Evolutionary conservation across 35 echinoderm and acorn worm species (phyloP).

Genomic region (Strongylocentrotus purpuratus): DNA sequence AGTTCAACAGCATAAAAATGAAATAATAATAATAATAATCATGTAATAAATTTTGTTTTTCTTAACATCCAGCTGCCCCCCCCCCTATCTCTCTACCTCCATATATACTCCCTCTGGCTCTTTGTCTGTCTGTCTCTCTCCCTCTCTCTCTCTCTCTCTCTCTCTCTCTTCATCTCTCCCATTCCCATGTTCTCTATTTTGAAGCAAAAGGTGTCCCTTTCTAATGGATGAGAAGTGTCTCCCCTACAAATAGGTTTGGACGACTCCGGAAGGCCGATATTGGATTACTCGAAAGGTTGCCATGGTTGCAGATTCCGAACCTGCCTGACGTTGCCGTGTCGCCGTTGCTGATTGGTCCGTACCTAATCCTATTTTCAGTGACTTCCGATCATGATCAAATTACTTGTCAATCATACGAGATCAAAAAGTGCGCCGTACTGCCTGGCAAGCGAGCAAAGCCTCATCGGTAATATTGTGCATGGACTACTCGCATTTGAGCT

Average conservation of each 20-base stretch:
- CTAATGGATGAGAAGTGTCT: not conserved
- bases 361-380: constrained; percentile 57
- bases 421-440: constrained; percentile 69
- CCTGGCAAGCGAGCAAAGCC: not conserved
- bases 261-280: constrained; percentile 51
- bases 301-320: constrained; percentile 53
- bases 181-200: not conserved
- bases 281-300: constrained; percentile 51
- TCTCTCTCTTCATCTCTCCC: not conserved
- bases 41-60: no score
- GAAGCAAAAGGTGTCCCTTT: not conserved
- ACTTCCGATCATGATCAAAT: constrained; percentile 83
- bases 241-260: constrained; percentile 15
- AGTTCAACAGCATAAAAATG: no score
- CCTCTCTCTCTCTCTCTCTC: no score
- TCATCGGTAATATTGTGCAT: not conserved
- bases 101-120: not conserved
- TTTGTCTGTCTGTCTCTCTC: no score
- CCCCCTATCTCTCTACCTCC: not conserved
- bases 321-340: constrained; percentile 44
- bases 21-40: no score
- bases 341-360: constrained; percentile 57
- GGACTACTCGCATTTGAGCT: not conserved
- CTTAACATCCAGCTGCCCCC: not conserved
- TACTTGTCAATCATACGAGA: constrained; percentile 77